These are phyloP conservation scores for Ophion slaviceki DNA, from an alignment of 2,888 invertebrate genomes.

Conservation along the genomic window DNA sequence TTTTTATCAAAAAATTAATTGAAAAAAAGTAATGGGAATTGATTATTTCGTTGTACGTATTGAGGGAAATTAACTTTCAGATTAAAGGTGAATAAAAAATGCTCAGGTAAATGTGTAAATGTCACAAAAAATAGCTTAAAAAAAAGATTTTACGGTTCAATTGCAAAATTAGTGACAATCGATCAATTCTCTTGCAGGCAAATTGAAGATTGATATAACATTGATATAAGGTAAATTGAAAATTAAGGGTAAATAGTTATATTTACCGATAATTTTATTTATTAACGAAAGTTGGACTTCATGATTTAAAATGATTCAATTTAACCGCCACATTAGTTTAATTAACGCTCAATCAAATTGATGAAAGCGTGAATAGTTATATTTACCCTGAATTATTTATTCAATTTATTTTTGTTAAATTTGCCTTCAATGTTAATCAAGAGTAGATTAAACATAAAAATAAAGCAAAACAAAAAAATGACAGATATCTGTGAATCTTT, in stretches of 20 bases:
- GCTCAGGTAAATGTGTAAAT: not conserved
- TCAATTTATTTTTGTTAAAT: no score
- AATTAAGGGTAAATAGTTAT: not conserved
- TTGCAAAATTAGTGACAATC: not conserved
- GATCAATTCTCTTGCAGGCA: not conserved
- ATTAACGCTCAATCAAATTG: not conserved
- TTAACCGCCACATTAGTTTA: not conserved
- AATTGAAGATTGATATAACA: not conserved
- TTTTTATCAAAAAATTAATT: not conserved
- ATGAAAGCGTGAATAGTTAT: not conserved
- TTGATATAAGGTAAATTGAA: not conserved
- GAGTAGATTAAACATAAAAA: no score
- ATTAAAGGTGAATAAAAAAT: not conserved
- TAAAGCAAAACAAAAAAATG: no score
- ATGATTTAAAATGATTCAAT: not conserved
- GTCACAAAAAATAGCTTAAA: not conserved
- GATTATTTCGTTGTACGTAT: not conserved
- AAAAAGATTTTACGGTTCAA: not conserved
- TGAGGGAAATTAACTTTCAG: not conserved
- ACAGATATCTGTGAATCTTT: no score
- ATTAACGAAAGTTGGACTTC: not conserved
- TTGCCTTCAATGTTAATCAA: no score
- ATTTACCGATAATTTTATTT: not conserved
- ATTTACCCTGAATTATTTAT: not conserved
- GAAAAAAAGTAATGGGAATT: not conserved